Evolutionary conservation across 1,140 invertebrate species (phyloP).

Genomic region (Bombus confusus): DNA sequence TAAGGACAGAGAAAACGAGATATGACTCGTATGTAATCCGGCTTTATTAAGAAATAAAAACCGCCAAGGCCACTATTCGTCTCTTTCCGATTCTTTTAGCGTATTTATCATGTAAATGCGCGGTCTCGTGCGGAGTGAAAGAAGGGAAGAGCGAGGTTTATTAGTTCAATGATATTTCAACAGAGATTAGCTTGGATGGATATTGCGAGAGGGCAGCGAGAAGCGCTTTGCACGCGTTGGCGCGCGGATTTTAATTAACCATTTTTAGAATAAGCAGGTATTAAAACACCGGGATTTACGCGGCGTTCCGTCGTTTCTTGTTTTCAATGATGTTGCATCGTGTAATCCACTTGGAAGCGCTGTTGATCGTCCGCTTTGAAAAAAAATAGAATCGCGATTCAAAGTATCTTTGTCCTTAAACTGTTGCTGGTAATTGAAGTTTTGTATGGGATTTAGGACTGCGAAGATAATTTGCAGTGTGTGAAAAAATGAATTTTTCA

Average conservation of each 20-base stretch:
- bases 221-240: background rate
- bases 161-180: slow-evolving; percentile 49
- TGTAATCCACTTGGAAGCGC: background rate
- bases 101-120: slow-evolving; percentile 37
- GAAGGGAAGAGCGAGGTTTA: slow-evolving; percentile 5
- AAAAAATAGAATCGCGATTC: background rate
- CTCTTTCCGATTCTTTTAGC: slow-evolving; percentile 24
- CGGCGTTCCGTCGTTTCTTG: background rate
- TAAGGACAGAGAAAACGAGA: background rate
- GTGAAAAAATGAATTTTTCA: background rate
- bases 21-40: background rate
- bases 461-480: background rate
- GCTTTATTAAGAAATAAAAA: slow-evolving; percentile 44
- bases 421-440: background rate
- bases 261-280: slow-evolving; percentile 41
- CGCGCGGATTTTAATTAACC: slow-evolving; percentile 42
- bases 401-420: background rate
- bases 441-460: background rate
- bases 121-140: too few species aligned
- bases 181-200: slow-evolving; percentile 34
- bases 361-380: background rate
- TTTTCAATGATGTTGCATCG: background rate
- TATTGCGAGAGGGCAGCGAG: background rate
- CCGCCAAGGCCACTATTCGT: background rate
- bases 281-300: slow-evolving; percentile 19